Conservation (phyloP, 2,113 vertebrate genomes). For the Hippocampus mohnikei region DNA sequence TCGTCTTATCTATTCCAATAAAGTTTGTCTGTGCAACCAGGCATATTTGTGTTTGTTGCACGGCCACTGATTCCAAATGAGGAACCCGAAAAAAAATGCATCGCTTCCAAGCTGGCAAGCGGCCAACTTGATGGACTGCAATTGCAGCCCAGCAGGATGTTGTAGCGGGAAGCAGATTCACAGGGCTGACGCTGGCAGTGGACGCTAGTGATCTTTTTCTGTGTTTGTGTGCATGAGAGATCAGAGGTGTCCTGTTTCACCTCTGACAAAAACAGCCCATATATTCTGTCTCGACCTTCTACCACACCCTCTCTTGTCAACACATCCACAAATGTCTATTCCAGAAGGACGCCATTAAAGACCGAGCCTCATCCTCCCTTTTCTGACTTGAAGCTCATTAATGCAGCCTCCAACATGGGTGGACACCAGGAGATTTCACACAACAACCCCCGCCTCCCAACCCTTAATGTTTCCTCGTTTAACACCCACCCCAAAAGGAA, state of each 20-base stretch:
- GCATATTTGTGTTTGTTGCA: constrained; percentile 23
- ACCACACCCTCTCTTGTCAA: constrained; percentile 3
- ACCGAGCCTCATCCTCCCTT: constrained; percentile 52
- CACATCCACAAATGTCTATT: constrained; percentile 53
- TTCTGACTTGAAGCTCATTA: constrained; percentile 73
- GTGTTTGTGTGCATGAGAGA: constrained; percentile 47
- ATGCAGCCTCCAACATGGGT: constrained; percentile 66
- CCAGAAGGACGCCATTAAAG: constrained; percentile 73
- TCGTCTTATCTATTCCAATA: constrained; percentile 27
- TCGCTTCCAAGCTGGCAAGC: constrained; percentile 30
- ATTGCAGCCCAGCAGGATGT: constrained; percentile 43
- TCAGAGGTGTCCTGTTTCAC: constrained; percentile 61
- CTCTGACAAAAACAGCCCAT: constrained; percentile 54
- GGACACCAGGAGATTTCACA: constrained; percentile 64
- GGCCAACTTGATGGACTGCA: constrained; percentile 36
- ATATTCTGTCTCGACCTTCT: constrained; percentile 30
- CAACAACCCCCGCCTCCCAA: not conserved
- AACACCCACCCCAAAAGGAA: constrained; percentile 33
- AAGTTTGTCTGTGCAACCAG: constrained; percentile 39
- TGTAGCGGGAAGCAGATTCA: constrained; percentile 24
- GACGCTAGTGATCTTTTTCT: constrained; percentile 38
- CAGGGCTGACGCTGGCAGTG: constrained; percentile 31
- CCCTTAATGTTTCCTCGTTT: constrained; percentile 5
- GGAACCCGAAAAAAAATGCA: constrained; percentile 26
- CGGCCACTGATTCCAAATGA: constrained; percentile 20